Evolutionary conservation across 2,888 invertebrate species (phyloP).

Genomic region (Acronicta psi): DNA sequence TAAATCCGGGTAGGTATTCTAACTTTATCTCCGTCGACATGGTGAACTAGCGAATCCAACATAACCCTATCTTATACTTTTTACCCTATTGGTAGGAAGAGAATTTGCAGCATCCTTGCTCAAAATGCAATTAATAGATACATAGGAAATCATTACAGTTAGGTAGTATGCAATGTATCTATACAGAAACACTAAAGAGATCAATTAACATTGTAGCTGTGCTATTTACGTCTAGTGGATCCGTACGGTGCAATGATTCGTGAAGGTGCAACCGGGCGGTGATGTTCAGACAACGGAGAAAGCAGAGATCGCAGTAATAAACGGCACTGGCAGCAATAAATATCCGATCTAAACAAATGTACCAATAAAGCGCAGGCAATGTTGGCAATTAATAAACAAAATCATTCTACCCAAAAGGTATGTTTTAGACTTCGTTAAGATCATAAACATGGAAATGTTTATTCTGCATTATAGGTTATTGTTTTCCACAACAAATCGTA

Average conservation of each 20-base stretch:
- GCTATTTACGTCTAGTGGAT: conserved; percentile 61
- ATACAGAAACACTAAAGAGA: conserved; percentile 39
- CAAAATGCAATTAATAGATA: too few relatives aligned
- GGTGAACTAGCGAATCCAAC: too few relatives aligned
- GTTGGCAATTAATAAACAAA: conserved; percentile 8
- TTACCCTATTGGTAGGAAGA: too few relatives aligned
- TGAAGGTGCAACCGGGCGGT: conserved; percentile 55
- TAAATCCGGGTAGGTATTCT: too few relatives aligned
- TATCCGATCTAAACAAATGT: conserved; percentile 49
- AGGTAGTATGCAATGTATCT: conserved; percentile 22
- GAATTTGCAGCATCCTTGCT: too few relatives aligned
- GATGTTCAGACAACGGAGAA: conserved; percentile 65
- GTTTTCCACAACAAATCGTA: too few relatives aligned
- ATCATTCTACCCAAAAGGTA: neutral
- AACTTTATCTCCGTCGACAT: too few relatives aligned
- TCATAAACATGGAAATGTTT: too few relatives aligned
- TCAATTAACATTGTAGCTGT: conserved; percentile 61
- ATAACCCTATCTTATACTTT: too few relatives aligned
- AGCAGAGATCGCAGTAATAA: conserved; percentile 68
- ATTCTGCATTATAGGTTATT: too few relatives aligned
- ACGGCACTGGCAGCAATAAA: conserved; percentile 63
- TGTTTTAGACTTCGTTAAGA: too few relatives aligned
- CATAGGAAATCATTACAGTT: too few relatives aligned
- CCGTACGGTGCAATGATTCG: conserved; percentile 44
- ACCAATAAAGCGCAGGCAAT: conserved; percentile 12